phyloP scores from a whole-genome alignment of 2,888 invertebrate species.

The Ophion costatus region DNA sequence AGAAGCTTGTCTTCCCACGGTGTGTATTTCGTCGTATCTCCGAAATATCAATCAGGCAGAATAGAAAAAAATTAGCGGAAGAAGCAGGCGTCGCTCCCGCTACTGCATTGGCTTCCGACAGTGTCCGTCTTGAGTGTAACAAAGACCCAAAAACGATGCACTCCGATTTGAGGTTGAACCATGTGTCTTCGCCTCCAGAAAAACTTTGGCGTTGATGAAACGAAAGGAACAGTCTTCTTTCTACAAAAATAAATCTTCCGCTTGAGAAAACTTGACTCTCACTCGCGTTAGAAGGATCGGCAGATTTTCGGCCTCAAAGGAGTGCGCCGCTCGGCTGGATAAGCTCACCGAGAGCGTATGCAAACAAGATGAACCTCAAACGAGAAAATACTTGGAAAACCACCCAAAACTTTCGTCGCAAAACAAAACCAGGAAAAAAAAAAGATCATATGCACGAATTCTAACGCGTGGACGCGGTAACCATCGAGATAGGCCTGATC shows the following conservation, averaged over 20 bases:
- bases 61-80: background rate
- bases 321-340: background rate
- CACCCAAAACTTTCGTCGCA: background rate
- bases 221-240: too few species aligned
- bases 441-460: background rate
- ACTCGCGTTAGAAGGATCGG: background rate
- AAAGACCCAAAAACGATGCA: too few species aligned
- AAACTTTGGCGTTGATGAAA: too few species aligned
- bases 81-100: background rate
- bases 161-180: too few species aligned
- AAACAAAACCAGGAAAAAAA: background rate
- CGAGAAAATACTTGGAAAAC: background rate
- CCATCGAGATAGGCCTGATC: constrained; percentile 1
- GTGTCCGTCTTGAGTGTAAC: too few species aligned
- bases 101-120: background rate
- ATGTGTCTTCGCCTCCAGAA: too few species aligned
- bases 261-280: too few species aligned
- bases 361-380: background rate
- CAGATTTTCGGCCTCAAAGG: background rate
- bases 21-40: background rate
- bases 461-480: constrained; percentile 15
- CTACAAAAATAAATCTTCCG: too few species aligned
- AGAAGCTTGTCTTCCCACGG: background rate
- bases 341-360: too few species aligned
- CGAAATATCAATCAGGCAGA: background rate